Evolutionary conservation across 2,888 invertebrate genomes (phyloP).

Genomic region (Euplexia lucipara): DNA sequence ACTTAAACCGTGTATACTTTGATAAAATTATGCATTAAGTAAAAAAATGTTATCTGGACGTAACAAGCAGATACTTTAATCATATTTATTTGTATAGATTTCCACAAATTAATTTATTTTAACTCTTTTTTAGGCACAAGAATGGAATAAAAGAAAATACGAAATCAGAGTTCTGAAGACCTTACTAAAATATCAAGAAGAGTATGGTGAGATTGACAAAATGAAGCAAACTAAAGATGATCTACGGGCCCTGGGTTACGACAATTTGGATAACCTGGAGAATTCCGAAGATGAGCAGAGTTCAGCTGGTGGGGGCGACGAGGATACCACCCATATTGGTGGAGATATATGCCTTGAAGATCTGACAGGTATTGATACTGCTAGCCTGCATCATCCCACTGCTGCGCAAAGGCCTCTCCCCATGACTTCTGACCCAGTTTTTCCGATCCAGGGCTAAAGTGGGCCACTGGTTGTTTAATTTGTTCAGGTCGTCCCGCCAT

Average conservation of each 20-base stretch:
- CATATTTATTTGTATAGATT: too few relatives aligned
- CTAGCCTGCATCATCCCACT: too few relatives aligned
- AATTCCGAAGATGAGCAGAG: conserved; percentile 89
- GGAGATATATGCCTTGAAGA: conserved; percentile 94
- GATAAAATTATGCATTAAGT: too few relatives aligned
- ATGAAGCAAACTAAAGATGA: conserved; percentile 89
- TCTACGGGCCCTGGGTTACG: conserved; percentile 82
- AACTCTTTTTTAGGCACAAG: conserved; percentile 82
- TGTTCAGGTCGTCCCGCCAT: too few relatives aligned
- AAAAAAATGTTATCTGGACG: too few relatives aligned
- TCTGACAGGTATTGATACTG: conserved; percentile 93
- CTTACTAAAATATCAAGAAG: conserved; percentile 90
- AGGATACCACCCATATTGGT: conserved; percentile 92
- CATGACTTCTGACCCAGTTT: too few relatives aligned
- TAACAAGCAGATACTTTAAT: too few relatives aligned
- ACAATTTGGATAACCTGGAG: conserved; percentile 85
- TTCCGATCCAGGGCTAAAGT: too few relatives aligned
- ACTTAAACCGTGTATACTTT: too few relatives aligned
- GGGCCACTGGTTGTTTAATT: too few relatives aligned
- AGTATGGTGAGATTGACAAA: conserved; percentile 88
- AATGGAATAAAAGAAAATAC: conserved; percentile 87
- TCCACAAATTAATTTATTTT: background rate
- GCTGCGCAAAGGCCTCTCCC: too few relatives aligned
- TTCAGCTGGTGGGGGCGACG: conserved; percentile 87
- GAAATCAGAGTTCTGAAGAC: conserved; percentile 92